Base-by-base conservation (phyloP, 1,140 invertebrate species). In the Nasonia longicornis region DNA sequence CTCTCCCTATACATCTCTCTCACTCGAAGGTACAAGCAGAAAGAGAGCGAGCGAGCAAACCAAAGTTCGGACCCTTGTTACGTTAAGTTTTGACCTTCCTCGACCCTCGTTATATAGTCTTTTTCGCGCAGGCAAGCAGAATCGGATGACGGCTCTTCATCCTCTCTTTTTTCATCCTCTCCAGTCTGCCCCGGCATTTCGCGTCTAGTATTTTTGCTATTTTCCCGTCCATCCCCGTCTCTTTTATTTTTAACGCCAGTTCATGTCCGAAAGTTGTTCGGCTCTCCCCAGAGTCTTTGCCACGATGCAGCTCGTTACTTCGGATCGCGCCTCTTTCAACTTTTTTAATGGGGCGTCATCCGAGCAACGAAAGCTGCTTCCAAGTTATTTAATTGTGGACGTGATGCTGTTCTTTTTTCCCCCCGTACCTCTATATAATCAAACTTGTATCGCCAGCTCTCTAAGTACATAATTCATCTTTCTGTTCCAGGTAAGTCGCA, bases 81-180 rank as follows among this genome's bases (percentile, higher is more conserved):
- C 66, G 38, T 20, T 58, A 81, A 83, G 75, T 83, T 83, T 83
- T 79, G 80, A 80, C 58, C 67, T 78, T 72, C 64, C 38, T 20
- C 26, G 22, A 70, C 77, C 80, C 81, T 85, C 83, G 79, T 85
- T 85, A 85, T 71, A 45, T 73, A 77, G 69, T 63, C 69, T 80
- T 80, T 35, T 66, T 42, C 8, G 10, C 12, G 45, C 52, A 16
- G 38, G 10, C 7, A 42, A 73, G 48, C 31, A 48, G 10, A 48
- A 81, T 63, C 73, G 3, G 64, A 67, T 42, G 45, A 38, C 72
- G 38, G 63, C 63, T 76, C 70, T 10, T 71, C 16, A 22, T 73
- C 4, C 64, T 26, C 8, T 58, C 11, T 69, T 38, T 38, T 75
- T 16, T 58, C 14, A 2, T 22, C n/a, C n/a, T 38, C 31, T 16